Evolutionary conservation across 2,888 invertebrate species (phyloP).

Genomic region (Drosophila koepferae): DNA sequence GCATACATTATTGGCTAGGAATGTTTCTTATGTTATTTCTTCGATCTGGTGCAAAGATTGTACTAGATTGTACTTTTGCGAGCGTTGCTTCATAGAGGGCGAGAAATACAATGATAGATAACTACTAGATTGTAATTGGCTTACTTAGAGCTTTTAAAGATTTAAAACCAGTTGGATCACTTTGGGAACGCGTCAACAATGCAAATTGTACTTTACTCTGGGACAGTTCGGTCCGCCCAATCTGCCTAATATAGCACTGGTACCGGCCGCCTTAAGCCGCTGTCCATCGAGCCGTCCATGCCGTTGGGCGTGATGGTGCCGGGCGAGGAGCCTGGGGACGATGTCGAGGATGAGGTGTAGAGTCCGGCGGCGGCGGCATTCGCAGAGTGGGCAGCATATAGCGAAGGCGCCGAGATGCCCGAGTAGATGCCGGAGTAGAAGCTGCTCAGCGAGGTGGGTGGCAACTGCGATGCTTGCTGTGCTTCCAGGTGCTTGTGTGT

Average conservation of each 20-base stretch:
- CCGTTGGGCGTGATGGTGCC: slow-evolving; percentile 84
- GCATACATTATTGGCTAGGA: slow-evolving; percentile 69
- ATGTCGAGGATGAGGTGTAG: slow-evolving; percentile 84
- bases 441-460: slow-evolving; percentile 84
- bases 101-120: slow-evolving; percentile 28
- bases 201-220: slow-evolving; percentile 78
- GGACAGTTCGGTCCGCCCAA: slow-evolving; percentile 40
- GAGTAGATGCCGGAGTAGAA: slow-evolving; percentile 85
- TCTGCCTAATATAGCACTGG: slow-evolving; percentile 84
- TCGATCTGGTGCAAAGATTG: slow-evolving; percentile 62
- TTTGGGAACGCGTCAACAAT: slow-evolving; percentile 75
- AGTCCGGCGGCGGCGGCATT: slow-evolving; percentile 83
- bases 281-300: slow-evolving; percentile 84
- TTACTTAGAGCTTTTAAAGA: slow-evolving; percentile 76
- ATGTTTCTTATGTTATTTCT: slow-evolving; percentile 54
- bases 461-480: slow-evolving; percentile 84
- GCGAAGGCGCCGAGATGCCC: slow-evolving; percentile 84
- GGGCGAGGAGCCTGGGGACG: slow-evolving; percentile 85
- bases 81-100: slow-evolving; percentile 49
- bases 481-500: slow-evolving; percentile 82
- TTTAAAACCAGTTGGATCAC: slow-evolving; percentile 80
- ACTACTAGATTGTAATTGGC: slow-evolving; percentile 58
- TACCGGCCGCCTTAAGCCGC: slow-evolving; percentile 84
- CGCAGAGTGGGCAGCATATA: slow-evolving; percentile 84
- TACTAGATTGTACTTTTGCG: slow-evolving; percentile 64